Conservation (phyloP, 35 echinoderm and acorn worm genomes). For the Patiria miniata region DNA sequence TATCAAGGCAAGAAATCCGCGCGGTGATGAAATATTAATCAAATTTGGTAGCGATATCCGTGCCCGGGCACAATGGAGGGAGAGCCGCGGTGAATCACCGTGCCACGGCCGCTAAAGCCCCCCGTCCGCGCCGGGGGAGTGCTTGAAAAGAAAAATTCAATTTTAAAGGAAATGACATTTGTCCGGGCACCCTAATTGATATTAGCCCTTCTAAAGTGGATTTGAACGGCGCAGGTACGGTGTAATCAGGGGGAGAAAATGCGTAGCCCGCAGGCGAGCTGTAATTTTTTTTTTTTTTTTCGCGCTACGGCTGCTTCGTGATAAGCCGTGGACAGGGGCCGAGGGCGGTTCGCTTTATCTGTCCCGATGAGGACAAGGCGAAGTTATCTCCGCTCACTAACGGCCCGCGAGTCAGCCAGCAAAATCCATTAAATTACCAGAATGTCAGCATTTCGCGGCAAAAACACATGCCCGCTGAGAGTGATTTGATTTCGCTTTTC, state of each 20-base stretch:
- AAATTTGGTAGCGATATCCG: slow-evolving; percentile 12
- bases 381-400: neutral
- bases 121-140: slow-evolving; percentile 25
- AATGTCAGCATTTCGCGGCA: slow-evolving; percentile 3
- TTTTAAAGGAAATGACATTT: slow-evolving; percentile 34
- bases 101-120: slow-evolving; percentile 10
- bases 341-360: slow-evolving; percentile 19
- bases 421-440: slow-evolving; percentile 26
- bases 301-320: slow-evolving; percentile 5
- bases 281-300: too few species aligned
- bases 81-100: neutral
- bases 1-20: slow-evolving; percentile 28
- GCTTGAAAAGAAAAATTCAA: slow-evolving; percentile 34
- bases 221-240: slow-evolving; percentile 21
- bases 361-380: neutral
- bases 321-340: slow-evolving; percentile 19
- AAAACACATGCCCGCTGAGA: neutral
- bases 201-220: slow-evolving; percentile 28
- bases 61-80: slow-evolving; percentile 22
- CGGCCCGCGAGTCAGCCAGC: neutral
- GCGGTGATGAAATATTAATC: slow-evolving; percentile 29
- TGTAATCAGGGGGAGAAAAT: slow-evolving; percentile 31
- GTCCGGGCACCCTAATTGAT: slow-evolving; percentile 30
- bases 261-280: slow-evolving; percentile 6
- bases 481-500: slow-evolving; percentile 3